Percentiles rank a stretch among this genome's conserved stretches.
Conservation (phyloP, 2,888 invertebrate species). For the Dasypogon diadema region DNA sequence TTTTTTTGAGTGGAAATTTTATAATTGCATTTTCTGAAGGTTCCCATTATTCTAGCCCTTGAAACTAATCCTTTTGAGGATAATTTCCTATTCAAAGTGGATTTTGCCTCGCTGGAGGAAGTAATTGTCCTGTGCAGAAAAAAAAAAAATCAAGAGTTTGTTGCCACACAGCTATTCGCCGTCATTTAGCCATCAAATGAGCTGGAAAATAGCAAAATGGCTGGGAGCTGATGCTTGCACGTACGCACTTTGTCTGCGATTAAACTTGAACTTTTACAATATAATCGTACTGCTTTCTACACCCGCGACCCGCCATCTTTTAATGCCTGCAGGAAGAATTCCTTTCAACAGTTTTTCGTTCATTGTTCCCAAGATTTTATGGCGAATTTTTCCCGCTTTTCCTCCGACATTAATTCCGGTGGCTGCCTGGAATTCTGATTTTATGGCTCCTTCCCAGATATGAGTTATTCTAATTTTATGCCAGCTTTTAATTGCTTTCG, state of each 20-base stretch:
- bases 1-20: background rate
- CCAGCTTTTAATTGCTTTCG: conserved; percentile 35
- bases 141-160: background rate
- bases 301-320: background rate
- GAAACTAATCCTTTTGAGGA: background rate
- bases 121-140: conserved; percentile 26
- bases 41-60: background rate
- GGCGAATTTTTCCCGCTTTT: background rate
- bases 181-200: conserved; percentile 46
- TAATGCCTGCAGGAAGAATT: background rate
- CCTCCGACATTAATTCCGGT: background rate
- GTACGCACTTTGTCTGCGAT: conserved; percentile 12
- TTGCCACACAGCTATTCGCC: background rate
- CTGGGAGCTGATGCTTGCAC: conserved; percentile 1
- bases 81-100: background rate
- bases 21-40: background rate
- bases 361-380: conserved; percentile 19
- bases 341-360: conserved; percentile 23
- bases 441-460: background rate
- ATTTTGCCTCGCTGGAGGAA: conserved; percentile 8
- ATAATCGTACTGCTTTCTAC: background rate
- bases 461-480: conserved; percentile 18
- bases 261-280: conserved; percentile 22
- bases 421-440: conserved; percentile 10
- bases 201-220: conserved; percentile 43